Percentiles rank a stretch among this genome's conserved stretches.
Evolutionary conservation across 1,140 invertebrate species (phyloP).

Genomic region (Homalodisca vitripennis): DNA sequence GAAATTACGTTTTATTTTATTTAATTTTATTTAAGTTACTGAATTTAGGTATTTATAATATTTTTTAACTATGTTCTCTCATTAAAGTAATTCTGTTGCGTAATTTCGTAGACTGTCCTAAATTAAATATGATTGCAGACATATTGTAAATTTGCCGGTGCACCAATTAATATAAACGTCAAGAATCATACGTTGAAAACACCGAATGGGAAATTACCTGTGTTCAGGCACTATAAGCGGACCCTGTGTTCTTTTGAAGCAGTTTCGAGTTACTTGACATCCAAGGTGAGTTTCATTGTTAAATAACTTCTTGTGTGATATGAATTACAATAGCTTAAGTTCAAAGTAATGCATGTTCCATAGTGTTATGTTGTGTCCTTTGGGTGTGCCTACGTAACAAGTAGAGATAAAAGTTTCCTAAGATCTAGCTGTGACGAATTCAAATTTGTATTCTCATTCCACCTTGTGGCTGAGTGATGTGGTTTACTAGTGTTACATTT

Average conservation of each 20-base stretch:
- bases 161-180: conserved; percentile 62
- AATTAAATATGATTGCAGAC: conserved; percentile 54
- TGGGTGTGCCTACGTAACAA: not conserved
- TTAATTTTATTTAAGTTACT: not conserved
- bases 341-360: not conserved
- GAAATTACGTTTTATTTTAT: not conserved
- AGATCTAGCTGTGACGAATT: not conserved
- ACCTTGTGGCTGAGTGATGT: too few relatives aligned
- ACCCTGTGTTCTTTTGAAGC: conserved; percentile 60
- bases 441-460: too few relatives aligned
- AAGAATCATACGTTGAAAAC: conserved; percentile 69
- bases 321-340: not conserved
- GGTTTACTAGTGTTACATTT: too few relatives aligned
- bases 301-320: too few relatives aligned
- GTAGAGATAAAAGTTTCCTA: not conserved
- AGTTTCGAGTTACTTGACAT: conserved; percentile 62
- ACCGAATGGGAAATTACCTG: conserved; percentile 65
- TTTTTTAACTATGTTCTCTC: conserved; percentile 13
- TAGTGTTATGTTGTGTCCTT: not conserved
- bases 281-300: conserved; percentile 44
- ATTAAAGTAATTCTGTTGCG: conserved; percentile 16
- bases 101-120: not conserved
- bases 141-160: conserved; percentile 70
- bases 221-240: conserved; percentile 59
- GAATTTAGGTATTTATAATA: not conserved